Evolutionary conservation across 1,140 invertebrate species (phyloP).

Genomic region (Melipona quadrifasciata): DNA sequence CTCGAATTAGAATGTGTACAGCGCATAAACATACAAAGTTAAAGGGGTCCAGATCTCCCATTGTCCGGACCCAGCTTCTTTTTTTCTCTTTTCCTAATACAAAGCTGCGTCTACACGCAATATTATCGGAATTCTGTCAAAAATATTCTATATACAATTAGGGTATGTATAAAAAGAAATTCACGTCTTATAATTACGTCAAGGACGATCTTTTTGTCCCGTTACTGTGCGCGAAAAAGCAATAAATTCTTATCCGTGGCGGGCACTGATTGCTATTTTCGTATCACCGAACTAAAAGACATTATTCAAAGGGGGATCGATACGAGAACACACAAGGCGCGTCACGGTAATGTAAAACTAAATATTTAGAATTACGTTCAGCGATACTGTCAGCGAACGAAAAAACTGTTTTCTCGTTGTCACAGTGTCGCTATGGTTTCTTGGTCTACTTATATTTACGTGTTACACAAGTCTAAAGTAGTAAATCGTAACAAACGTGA

Average conservation of each 20-base stretch:
- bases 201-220: background rate
- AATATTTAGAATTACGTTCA: conserved; percentile 19
- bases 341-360: background rate
- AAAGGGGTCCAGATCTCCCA: conserved; percentile 43
- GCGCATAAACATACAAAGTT: conserved; percentile 72
- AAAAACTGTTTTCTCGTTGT: background rate
- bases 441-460: conserved; percentile 40
- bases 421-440: conserved; percentile 10
- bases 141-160: conserved; percentile 64
- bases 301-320: background rate
- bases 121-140: conserved; percentile 58
- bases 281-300: conserved; percentile 11
- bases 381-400: conserved; percentile 2
- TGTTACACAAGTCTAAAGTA: conserved; percentile 15
- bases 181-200: conserved; percentile 38
- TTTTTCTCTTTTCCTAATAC: conserved; percentile 43
- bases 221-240: conserved; percentile 1
- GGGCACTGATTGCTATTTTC: background rate
- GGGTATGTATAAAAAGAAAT: conserved; percentile 44
- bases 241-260: conserved; percentile 21
- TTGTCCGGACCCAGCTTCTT: conserved; percentile 38
- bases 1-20: conserved; percentile 61
- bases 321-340: background rate
- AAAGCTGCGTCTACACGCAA: conserved; percentile 57
- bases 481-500: conserved; percentile 11